phyloP scores from a whole-genome alignment of 2,113 vertebrate species.

The Colistium nudipinnis region DNA sequence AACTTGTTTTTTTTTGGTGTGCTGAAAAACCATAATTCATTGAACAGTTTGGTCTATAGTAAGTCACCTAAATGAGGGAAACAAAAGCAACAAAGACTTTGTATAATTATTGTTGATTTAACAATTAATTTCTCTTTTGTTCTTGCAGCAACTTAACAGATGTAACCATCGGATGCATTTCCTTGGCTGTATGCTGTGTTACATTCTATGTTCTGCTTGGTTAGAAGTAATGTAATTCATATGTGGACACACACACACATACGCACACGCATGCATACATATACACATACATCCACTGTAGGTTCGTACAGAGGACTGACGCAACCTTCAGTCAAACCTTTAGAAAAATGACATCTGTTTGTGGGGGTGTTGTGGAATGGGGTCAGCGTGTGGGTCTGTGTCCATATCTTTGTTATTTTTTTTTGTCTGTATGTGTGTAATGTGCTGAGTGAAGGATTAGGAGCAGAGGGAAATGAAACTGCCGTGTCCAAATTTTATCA shows the following conservation, averaged over 20 bases:
- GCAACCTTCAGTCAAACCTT: slow-evolving; percentile 8
- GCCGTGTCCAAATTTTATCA: slow-evolving; percentile 43
- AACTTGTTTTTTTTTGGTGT: slow-evolving; percentile 14
- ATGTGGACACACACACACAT: background rate
- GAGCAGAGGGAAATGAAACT: slow-evolving; percentile 43
- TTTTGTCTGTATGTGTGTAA: slow-evolving; percentile 17
- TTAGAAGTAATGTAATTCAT: slow-evolving; percentile 1
- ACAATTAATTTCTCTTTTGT: slow-evolving; percentile 21
- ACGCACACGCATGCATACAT: background rate
- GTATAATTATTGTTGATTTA: too few relatives aligned
- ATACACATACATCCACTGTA: background rate
- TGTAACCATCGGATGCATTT: slow-evolving; percentile 9
- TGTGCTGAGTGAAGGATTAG: slow-evolving; percentile 52
- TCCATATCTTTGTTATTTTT: slow-evolving; percentile 27
- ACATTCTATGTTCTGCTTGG: slow-evolving; percentile 8
- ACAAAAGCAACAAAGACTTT: too few relatives aligned
- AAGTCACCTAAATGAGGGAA: slow-evolving; percentile 38
- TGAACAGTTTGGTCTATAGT: slow-evolving; percentile 33
- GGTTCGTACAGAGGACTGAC: slow-evolving; percentile 13
- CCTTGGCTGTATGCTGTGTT: slow-evolving; percentile 1
- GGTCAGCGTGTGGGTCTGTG: slow-evolving; percentile 21
- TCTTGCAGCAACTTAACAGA: slow-evolving; percentile 8
- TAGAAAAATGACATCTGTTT: slow-evolving; percentile 8
- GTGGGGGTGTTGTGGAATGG: slow-evolving; percentile 4
- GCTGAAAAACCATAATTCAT: slow-evolving; percentile 54